Conservation (phyloP, 1,140 invertebrate genomes). For the Pseudachorutes palmiensis region DNA sequence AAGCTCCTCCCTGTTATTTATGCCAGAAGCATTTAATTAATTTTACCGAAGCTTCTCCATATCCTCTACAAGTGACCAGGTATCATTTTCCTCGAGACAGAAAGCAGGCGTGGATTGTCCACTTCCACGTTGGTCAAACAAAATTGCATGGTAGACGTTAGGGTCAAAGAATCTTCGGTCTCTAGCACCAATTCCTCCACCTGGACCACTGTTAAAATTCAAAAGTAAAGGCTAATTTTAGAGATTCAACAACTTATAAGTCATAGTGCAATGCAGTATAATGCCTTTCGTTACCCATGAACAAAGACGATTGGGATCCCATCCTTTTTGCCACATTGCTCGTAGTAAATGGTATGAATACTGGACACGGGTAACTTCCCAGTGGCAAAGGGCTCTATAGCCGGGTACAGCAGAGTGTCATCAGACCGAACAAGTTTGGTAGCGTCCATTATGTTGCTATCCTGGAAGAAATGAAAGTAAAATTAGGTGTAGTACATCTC, state of each 20-base stretch:
- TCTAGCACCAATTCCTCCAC: conserved; percentile 39
- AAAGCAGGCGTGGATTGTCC: conserved; percentile 43
- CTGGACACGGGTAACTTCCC: conserved; percentile 37
- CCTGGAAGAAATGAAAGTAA: no score
- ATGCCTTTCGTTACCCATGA: conserved; percentile 19
- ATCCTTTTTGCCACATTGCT: conserved; percentile 41
- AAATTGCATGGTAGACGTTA: conserved; percentile 41
- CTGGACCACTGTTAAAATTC: conserved; percentile 44
- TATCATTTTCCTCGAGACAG: conserved; percentile 44
- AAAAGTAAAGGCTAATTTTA: conserved; percentile 17
- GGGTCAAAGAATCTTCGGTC: conserved; percentile 44
- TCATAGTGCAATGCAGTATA: background rate
- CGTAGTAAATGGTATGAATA: conserved; percentile 43
- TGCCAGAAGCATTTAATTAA: background rate
- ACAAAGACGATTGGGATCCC: conserved; percentile 41
- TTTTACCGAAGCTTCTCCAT: conserved; percentile 41
- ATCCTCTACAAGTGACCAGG: conserved; percentile 43
- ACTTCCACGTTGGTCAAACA: conserved; percentile 44
- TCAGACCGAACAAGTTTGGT: background rate
- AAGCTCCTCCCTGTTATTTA: background rate
- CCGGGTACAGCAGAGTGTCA: conserved; percentile 14
- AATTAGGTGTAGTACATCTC: no score
- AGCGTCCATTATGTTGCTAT: background rate
- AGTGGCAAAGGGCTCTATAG: conserved; percentile 14
- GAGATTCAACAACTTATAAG: background rate